phyloP scores from a whole-genome alignment of 2,113 vertebrate genomes.

The Oophaga pumilio region DNA sequence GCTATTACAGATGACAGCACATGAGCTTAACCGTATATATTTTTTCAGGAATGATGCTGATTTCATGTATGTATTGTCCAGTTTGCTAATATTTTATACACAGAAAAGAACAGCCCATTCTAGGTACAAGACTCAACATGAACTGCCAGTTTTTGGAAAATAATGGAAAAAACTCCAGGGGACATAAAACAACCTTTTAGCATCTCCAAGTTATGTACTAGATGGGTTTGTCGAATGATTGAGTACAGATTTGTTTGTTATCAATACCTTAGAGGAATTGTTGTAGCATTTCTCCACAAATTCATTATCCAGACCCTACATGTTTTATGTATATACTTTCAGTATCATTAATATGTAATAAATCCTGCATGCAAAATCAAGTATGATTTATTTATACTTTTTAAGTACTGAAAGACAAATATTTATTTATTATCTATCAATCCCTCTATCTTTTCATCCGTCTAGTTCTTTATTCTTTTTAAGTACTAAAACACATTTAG shows the following conservation, averaged over 20 bases:
- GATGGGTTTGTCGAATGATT: neutral
- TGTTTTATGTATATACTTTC: neutral
- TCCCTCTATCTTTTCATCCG: neutral
- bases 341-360: neutral
- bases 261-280: neutral
- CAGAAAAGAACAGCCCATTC: slow-evolving; percentile 18
- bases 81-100: neutral
- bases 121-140: neutral
- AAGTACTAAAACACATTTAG: neutral
- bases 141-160: neutral
- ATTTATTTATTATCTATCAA: neutral
- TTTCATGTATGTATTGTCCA: neutral
- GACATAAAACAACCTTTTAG: neutral
- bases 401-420: too few species aligned
- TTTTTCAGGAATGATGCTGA: neutral
- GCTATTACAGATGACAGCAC: neutral
- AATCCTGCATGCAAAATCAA: neutral
- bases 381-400: neutral
- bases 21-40: neutral
- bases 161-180: neutral
- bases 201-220: neutral
- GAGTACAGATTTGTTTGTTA: neutral
- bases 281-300: neutral
- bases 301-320: neutral
- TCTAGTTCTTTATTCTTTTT: neutral